These are phyloP conservation scores for Leptura quadrifasciata DNA, from an alignment of 2,888 invertebrate species.

Conservation along the genomic window DNA sequence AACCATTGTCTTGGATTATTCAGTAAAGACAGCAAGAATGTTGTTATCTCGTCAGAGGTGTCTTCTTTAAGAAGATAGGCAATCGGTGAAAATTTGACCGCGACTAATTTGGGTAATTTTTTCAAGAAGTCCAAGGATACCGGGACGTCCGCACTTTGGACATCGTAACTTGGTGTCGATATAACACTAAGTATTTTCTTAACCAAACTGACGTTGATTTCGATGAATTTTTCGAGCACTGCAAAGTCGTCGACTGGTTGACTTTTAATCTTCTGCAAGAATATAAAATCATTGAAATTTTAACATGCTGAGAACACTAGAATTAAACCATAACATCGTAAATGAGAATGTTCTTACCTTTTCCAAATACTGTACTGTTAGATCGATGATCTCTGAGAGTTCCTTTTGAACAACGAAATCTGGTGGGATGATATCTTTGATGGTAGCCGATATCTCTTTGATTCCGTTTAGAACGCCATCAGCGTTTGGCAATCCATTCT, in stretches of 20 bases:
- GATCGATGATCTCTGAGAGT: slow-evolving; percentile 77
- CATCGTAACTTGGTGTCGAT: slow-evolving; percentile 43
- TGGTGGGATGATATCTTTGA: slow-evolving; percentile 79
- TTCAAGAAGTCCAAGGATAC: slow-evolving; percentile 65
- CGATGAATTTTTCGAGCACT: slow-evolving; percentile 79
- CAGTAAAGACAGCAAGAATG: slow-evolving; percentile 75
- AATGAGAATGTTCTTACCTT: slow-evolving; percentile 74
- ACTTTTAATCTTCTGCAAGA: slow-evolving; percentile 75
- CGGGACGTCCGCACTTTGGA: slow-evolving; percentile 37
- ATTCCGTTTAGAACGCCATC: slow-evolving; percentile 77
- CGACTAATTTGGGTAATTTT: slow-evolving; percentile 77
- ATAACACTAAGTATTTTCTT: slow-evolving; percentile 67
- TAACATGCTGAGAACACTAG: background rate
- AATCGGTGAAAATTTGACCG: slow-evolving; percentile 78
- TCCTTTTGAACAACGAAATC: slow-evolving; percentile 72
- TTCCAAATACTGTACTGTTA: slow-evolving; percentile 78
- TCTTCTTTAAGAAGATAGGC: slow-evolving; percentile 79
- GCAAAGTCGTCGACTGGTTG: slow-evolving; percentile 79
- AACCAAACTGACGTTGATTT: slow-evolving; percentile 70
- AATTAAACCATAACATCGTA: background rate
- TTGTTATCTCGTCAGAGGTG: slow-evolving; percentile 70
- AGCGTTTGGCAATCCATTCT: slow-evolving; percentile 72
- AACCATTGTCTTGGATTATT: slow-evolving; percentile 77
- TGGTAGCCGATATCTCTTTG: slow-evolving; percentile 75
- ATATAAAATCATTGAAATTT: slow-evolving; percentile 32